Percentiles rank a stretch among this genome's conserved stretches.
These are phyloP conservation scores for Ditylenchus dipsaci DNA, from an alignment of 1,140 invertebrate genomes.

Conservation along the genomic window DNA sequence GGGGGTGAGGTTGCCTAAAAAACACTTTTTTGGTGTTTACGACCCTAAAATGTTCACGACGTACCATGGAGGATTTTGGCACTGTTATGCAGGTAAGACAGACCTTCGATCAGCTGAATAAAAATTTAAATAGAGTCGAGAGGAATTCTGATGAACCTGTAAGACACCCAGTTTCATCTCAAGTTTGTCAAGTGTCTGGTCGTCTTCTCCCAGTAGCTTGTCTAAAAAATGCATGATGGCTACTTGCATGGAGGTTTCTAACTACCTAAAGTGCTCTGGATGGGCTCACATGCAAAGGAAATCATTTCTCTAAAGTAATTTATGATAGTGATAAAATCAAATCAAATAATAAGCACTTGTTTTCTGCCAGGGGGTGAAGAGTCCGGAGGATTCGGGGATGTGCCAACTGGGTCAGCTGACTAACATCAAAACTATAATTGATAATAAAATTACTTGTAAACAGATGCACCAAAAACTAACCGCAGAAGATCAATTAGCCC, in stretches of 20 bases:
- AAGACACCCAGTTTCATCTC: constrained; percentile 45
- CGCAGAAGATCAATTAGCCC: constrained; percentile 59
- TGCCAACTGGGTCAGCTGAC: constrained; percentile 54
- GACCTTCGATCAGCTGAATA: constrained; percentile 59
- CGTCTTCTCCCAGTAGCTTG: not conserved
- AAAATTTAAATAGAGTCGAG: not conserved
- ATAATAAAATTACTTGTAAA: not conserved
- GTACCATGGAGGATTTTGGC: constrained; percentile 59
- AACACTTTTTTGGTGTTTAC: no score
- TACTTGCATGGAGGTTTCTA: constrained; percentile 6
- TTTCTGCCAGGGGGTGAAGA: constrained; percentile 60
- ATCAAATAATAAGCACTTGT: constrained; percentile 53
- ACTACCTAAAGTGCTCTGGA: constrained; percentile 32
- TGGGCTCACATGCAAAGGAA: constrained; percentile 35
- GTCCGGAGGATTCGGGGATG: constrained; percentile 60
- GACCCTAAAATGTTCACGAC: not conserved
- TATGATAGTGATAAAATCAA: not conserved
- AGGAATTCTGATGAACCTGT: constrained; percentile 20
- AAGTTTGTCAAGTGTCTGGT: constrained; percentile 25
- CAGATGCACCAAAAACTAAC: not conserved
- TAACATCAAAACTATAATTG: constrained; percentile 29
- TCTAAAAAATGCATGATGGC: not conserved
- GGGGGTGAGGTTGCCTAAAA: constrained; percentile 58
- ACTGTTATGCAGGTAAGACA: constrained; percentile 59
- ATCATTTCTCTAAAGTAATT: constrained; percentile 28